Evolutionary conservation across 2,797 vertebrate genomes (phyloP), one percentile per base, ranked within the genome.

Genomic region (Pelodytes ibericus): DNA sequence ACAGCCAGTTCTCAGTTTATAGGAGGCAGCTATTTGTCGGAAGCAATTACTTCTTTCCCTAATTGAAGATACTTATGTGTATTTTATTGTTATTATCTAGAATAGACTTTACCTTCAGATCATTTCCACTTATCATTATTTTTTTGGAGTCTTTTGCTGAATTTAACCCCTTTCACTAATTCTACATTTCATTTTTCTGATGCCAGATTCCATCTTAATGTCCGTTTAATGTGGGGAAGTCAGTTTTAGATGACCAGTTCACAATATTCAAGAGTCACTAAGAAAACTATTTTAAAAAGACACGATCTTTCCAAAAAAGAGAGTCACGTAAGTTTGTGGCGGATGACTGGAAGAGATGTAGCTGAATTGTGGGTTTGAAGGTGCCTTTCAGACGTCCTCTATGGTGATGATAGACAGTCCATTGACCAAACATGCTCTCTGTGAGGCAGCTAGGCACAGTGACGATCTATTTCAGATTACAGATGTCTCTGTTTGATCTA

Each of bases 221-320:
- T 47, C 63, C 68, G 82, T 81, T 82, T 56, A 4, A 72, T 81
- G 84, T 80, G 39, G 26, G 81, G 80, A 75, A 81, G 61, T 51
- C 59, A 1, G 0, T 16, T 80, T 71, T 80, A 61, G 39, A 77
- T 74, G 57, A 75, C 71, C 53, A 13, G 76, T 63, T 56, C 81
- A 72, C 80, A 26, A 57, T 30, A 60, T 62, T 62, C 60, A 33
- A 53, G 58, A 31, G 62, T 72, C 69, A 77, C 60, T 66, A 66
- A 61, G 57, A 31, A 66, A 53, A 26, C 57, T 24, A 44, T 65
- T 77, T 64, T 62, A 60, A 47, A 63, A 63, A 58, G 24, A 41
- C 29, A 47, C 25, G 29, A 39, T 44, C 4, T 41, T 39, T 53
- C 53, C 8, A n/a, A 22, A n/a, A 41, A 47, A 51, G 49, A 7